These are phyloP conservation scores for Drosophila austrosaltans DNA, from an alignment of 2,888 invertebrate genomes.

Conservation along the genomic window DNA sequence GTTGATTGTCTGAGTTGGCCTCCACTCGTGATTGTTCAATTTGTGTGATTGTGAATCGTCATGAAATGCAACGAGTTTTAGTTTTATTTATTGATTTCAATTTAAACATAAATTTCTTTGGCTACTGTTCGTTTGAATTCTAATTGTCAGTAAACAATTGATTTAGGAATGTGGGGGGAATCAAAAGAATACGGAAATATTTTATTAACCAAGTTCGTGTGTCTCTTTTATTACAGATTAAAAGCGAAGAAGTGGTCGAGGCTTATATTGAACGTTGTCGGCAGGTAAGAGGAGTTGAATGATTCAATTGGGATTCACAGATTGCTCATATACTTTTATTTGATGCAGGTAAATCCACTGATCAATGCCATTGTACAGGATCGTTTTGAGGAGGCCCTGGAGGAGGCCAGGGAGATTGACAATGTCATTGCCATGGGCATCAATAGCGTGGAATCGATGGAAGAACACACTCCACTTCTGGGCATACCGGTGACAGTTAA, in stretches of 20 bases:
- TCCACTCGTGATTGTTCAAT: slow-evolving; percentile 20
- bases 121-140: slow-evolving; percentile 33
- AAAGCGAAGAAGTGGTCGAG: slow-evolving; percentile 88
- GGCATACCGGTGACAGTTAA: slow-evolving; percentile 95
- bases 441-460: slow-evolving; percentile 86
- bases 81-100: slow-evolving; percentile 68
- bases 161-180: slow-evolving; percentile 24
- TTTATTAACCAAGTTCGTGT: slow-evolving; percentile 1
- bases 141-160: slow-evolving; percentile 6
- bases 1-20: not conserved
- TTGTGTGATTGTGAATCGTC: slow-evolving; percentile 33
- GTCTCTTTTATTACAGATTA: slow-evolving; percentile 85
- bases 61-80: slow-evolving; percentile 51
- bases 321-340: not conserved
- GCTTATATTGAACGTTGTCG: slow-evolving; percentile 90
- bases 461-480: slow-evolving; percentile 88
- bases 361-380: slow-evolving; percentile 92
- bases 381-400: slow-evolving; percentile 89
- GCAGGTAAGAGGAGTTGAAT: slow-evolving; percentile 86
- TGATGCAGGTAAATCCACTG: slow-evolving; percentile 88
- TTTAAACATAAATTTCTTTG: slow-evolving; percentile 63
- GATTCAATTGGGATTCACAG: too few species aligned
- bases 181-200: slow-evolving; percentile 1
- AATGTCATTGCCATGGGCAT: slow-evolving; percentile 86
- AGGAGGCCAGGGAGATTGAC: slow-evolving; percentile 90